Evolutionary conservation across 2,113 vertebrate genomes (phyloP), one percentile per base, ranked within the genome.

Genomic region (Charadrius vociferus): DNA sequence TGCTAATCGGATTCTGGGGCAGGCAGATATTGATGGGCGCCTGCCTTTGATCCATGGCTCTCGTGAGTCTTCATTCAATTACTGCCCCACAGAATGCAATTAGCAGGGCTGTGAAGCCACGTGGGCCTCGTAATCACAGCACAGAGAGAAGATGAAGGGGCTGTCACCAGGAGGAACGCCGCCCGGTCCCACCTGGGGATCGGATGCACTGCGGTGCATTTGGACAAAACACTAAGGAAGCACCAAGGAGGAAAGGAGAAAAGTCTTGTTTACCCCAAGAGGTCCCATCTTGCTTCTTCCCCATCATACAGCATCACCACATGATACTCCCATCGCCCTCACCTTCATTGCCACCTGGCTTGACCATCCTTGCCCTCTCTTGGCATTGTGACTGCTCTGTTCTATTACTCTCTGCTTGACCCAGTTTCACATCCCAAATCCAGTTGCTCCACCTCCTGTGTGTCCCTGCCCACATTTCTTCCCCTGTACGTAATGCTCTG

Each of bases 81-180:
- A 98, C 92, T 81, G 97, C 93, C 96, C 96, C 94, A 0, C 81
- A 23, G 97, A 98, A 98, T n/a, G 95, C 50, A 94, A 98, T 98
- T 97, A 98, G 97, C 88, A 67, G 93, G 83, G 94, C 94, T 26
- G 67, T 49, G 56, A 24, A 70, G 85, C 58, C 96, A 61, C 81
- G 93, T 81, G 95, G 84, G 18, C 75, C 90, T 97, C 94, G 78
- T 93, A 90, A 92, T 81, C 90, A 80, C 11, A 66, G 97, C 96
- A 77, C 22, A 24, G 47, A n/a, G 94, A 0, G 7, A 81, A 72
- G 84, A 85, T 82, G 88, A 37, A 77, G 93, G 92, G 94, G 97
- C 97, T 96, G 72, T 81, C 93, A 95, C 95, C 70, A 37, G 56
- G 81, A 45, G 34, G 70, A 53, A 55, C 0, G 41, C 10, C 0